These are phyloP conservation scores for Diplogasteroides magnus DNA, from an alignment of 1,140 invertebrate genomes.

Conservation along the genomic window DNA sequence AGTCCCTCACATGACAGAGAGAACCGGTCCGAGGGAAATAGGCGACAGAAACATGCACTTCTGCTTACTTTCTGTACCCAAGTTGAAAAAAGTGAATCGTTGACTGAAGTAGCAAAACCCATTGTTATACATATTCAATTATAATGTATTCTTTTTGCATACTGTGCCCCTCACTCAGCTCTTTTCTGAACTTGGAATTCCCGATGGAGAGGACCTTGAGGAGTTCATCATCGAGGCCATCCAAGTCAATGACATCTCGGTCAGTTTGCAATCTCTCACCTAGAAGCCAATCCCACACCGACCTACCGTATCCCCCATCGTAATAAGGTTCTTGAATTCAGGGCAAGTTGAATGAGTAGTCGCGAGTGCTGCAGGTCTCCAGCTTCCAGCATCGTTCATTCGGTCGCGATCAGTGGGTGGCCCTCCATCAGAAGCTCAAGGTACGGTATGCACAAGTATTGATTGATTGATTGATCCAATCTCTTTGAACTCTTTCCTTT, in stretches of 20 bases:
- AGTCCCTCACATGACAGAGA: too few relatives aligned
- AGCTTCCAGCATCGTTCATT: conserved; percentile 46
- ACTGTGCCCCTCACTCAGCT: not conserved
- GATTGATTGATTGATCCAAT: not conserved
- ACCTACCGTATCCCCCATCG: not conserved
- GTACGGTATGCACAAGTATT: not conserved
- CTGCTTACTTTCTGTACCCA: too few relatives aligned
- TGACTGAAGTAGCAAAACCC: too few relatives aligned
- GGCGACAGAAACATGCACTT: too few relatives aligned
- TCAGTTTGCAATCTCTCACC: conserved; percentile 32
- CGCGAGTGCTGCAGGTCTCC: conserved; percentile 37
- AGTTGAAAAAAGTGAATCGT: too few relatives aligned
- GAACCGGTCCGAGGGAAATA: too few relatives aligned
- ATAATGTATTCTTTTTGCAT: not conserved
- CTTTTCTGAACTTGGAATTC: conserved; percentile 37
- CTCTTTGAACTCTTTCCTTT: conserved; percentile 7
- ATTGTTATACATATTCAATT: too few relatives aligned
- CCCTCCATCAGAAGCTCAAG: conserved; percentile 28
- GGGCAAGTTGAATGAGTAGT: conserved; percentile 50
- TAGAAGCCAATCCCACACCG: not conserved
- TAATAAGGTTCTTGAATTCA: conserved; percentile 30
- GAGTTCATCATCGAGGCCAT: conserved; percentile 54
- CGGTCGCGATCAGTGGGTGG: conserved; percentile 45
- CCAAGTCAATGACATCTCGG: conserved; percentile 48
- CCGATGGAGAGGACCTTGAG: conserved; percentile 42